phyloP scores from a whole-genome alignment of 2,113 vertebrate species.

The Nothocercus nigrocapillus region DNA sequence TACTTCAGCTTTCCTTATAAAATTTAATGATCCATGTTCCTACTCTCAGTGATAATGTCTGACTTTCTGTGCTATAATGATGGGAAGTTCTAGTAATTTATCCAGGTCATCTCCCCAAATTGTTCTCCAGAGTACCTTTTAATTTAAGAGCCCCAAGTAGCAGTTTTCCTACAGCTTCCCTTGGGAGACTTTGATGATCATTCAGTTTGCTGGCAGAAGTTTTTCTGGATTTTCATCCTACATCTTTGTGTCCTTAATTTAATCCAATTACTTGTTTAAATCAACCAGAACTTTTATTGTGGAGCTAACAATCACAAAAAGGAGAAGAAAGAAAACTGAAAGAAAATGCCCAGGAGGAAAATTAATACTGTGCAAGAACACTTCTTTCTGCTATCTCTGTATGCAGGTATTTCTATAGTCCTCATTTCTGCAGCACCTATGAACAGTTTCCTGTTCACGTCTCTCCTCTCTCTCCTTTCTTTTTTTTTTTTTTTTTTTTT shows the following conservation, averaged over 20 bases:
- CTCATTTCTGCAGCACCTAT: background rate
- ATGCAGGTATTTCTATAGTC: background rate
- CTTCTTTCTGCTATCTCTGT: background rate
- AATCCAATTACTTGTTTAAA: conserved; percentile 16
- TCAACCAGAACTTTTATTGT: background rate
- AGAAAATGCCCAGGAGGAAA: background rate
- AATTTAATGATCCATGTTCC: conserved; percentile 23
- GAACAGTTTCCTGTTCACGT: background rate
- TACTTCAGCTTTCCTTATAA: background rate
- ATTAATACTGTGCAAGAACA: fast-evolving
- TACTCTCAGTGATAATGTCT: conserved; percentile 15
- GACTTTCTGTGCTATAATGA: conserved; percentile 1
- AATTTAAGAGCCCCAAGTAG: conserved; percentile 13
- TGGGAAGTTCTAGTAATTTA: background rate
- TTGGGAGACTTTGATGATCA: background rate
- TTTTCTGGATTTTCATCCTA: background rate
- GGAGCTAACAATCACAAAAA: background rate
- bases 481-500: too few species aligned
- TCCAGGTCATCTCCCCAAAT: background rate
- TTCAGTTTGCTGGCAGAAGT: background rate
- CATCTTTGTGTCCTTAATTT: background rate
- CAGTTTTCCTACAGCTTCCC: background rate
- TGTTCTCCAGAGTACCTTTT: conserved; percentile 5
- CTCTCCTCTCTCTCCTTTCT: fast-evolving
- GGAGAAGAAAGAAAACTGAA: background rate